Percentiles rank a stretch among this genome's conserved stretches.
Evolutionary conservation across 2,797 vertebrate species (phyloP).

Genomic region (Melanotaenia parkinsoni): DNA sequence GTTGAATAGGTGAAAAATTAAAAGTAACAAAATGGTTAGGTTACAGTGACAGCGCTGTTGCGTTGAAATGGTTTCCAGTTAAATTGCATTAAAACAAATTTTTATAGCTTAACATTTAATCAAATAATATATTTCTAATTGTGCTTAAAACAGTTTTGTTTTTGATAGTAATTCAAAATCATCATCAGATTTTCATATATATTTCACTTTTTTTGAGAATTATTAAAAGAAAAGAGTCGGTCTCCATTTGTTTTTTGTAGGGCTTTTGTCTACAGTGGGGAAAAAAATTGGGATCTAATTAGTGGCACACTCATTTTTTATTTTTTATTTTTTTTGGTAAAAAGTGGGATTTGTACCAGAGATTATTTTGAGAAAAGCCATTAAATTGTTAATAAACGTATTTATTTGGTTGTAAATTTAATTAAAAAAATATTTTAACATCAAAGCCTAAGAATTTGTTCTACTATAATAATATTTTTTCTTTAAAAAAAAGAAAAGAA

Average conservation of each 20-base stretch:
- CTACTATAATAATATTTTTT: not conserved
- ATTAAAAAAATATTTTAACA: not conserved
- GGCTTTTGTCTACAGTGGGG: not conserved
- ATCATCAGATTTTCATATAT: not conserved
- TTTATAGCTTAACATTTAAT: not conserved
- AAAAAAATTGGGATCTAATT: not conserved
- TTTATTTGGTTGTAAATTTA: not conserved
- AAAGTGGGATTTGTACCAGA: not conserved
- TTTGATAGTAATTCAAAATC: not conserved
- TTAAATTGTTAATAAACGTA: not conserved
- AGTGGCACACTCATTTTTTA: not conserved
- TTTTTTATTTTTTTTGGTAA: not conserved
- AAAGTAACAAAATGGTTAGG: not conserved
- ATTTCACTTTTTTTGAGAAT: not conserved
- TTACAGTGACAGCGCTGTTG: slow-evolving; percentile 15
- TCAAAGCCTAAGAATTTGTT: not conserved
- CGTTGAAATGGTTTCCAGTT: not conserved
- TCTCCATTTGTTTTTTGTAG: not conserved
- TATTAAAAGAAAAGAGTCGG: not conserved
- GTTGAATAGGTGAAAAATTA: not conserved
- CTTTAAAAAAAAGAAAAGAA: too few species aligned
- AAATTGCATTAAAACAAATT: not conserved
- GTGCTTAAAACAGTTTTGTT: not conserved
- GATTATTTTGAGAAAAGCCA: not conserved
- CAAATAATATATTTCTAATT: not conserved